Evolutionary conservation across 2,888 invertebrate genomes (phyloP).

Genomic region (Atrina japonica): DNA sequence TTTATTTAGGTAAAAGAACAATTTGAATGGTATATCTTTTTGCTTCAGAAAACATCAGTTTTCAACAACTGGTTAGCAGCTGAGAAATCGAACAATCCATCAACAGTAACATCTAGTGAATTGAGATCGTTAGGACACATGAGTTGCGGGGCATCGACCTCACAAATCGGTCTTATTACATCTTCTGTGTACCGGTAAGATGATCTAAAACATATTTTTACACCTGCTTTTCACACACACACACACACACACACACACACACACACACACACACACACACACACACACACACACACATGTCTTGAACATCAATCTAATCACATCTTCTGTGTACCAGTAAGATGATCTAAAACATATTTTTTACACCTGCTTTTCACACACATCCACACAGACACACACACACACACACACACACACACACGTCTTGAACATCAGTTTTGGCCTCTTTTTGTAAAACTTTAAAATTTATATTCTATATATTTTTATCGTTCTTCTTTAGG

Average conservation of each 20-base stretch:
- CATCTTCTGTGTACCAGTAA: constrained; percentile 55
- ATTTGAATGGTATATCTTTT: no score
- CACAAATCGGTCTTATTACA: constrained; percentile 47
- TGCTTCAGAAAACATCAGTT: constrained; percentile 5
- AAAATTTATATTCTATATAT: no score
- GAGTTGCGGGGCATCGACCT: constrained; percentile 59
- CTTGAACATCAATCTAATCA: constrained; percentile 46
- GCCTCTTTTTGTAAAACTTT: no score
- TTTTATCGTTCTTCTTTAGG: constrained; percentile 42
- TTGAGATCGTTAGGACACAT: constrained; percentile 57
- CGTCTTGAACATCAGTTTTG: constrained; percentile 46
- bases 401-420: no score
- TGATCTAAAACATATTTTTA: no score
- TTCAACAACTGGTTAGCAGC: constrained; percentile 47
- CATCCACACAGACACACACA: no score
- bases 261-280: no score
- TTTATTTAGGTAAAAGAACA: no score
- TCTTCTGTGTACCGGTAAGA: constrained; percentile 55
- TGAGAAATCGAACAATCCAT: constrained; percentile 43
- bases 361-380: no score
- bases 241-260: no score
- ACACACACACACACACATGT: no score
- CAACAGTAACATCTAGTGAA: constrained; percentile 52
- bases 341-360: background rate
- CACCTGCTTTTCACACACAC: no score